Evolutionary conservation across 2,888 invertebrate species (phyloP), one percentile per base, ranked within the genome.

Genomic region (Auanema freiburgensis): DNA sequence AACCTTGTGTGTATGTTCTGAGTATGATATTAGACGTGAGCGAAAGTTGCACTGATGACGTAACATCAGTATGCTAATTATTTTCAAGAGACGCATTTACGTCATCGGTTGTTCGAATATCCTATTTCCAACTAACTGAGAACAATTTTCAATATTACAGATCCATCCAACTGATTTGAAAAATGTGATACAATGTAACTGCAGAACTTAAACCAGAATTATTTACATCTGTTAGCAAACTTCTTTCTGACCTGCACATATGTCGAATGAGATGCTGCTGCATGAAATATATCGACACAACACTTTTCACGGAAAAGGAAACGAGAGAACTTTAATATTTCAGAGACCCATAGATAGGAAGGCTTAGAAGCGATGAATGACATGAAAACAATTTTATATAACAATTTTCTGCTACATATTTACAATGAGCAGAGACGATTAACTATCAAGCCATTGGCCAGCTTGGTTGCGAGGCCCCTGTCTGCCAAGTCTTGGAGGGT

Each of bases 211-310:
- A 33, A 33, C 8, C 8, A 8, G 8, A 33, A 33, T 33, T 8
- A 33, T 3, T 33, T 33, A 5, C 33, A 5, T 33, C 4, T 33
- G 33, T 33, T 3, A 33, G 33, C 8, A 8, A 33, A 33, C 33
- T 33, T 8, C 8, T 33, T 33, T 33, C 46, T 5, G 10, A 46
- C 46, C 46, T 46, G 46, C 21, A 46, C 46, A 10, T 46, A 46
- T 16, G 21, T 21, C 16, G 46, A 46, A 46, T 46, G 46, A 16
- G 21, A 18, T 18, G 4, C 21, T 16, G 21, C 21, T 10, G 46
- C 16, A 46, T 46, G 46, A 46, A 46, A 46, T 18, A 18, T 46
- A 21, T 46, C 46, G 16, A 46, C 46, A 46, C 46, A 46, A 18
- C 46, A 16, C 21, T 21, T 46, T 18, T 46, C 46, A 18, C 46